Evolutionary conservation across 1,140 invertebrate species (phyloP), one percentile per base, ranked within the genome.

Genomic region (Eupeodes corollae): DNA sequence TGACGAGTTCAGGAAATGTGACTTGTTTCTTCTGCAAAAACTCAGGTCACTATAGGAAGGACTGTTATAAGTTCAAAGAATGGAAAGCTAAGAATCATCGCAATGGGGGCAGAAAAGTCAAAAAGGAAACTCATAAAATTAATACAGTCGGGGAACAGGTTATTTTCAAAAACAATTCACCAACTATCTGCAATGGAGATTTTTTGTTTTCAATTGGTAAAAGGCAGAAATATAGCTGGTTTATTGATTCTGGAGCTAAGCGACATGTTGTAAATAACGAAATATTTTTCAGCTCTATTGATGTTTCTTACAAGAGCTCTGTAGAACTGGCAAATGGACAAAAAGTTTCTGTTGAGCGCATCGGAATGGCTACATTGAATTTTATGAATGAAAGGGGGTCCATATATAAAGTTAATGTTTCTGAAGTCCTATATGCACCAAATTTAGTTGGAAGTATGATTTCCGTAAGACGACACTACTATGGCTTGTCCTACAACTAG

Each of bases 371-470:
- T 6, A 13, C 18, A 6, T 18, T 42, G 41, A 42, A 15, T 19
- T 42, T 42, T 42, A 9, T 42, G 41, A 21, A 42, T 21, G 16
- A 42, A 26, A 42, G 18, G 6, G 41, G 41, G 9, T 42, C 13
- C 21, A 26, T 42, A 9, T 21, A 42, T 18, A 42, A 42, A 26
- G 41, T 13, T 19, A 42, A 42, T 19, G 16, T 12, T 9, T 19
- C 41, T 9, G 18, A 42, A 19, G 41, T 42, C 26, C 26, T 42
- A 21, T 42, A 42, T 18, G 41, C 41, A 42, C 41, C 41, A 15
- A 42, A 42, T 19, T 42, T 42, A 18, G 16, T 42, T 19, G 41
- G 41, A n/a, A 42, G 26, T 26, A 21, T 42, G 8, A 18, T 42
- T 26, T 42, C 41, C 9, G 41, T 42, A 18, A 13, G 41, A 18